These are phyloP conservation scores for Turdus rufiventris DNA, from an alignment of 2,113 vertebrate genomes.

Conservation along the genomic window DNA sequence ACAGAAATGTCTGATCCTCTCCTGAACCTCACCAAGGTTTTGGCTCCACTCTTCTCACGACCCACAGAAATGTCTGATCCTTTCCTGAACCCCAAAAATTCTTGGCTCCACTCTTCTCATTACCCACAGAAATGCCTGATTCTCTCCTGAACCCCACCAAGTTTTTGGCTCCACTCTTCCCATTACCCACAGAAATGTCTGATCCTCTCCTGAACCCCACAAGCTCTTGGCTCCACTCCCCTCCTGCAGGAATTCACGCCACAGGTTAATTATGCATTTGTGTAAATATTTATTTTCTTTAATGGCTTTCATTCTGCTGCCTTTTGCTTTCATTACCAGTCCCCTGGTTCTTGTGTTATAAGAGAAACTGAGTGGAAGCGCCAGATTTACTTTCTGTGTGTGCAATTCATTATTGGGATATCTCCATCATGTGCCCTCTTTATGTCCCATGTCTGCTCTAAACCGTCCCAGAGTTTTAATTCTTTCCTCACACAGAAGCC, in stretches of 20 bases:
- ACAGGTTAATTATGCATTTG: constrained; percentile 47
- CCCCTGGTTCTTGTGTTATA: constrained; percentile 11
- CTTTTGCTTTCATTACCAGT: constrained; percentile 11
- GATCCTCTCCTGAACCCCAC: too few species aligned
- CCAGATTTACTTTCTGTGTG: constrained; percentile 37
- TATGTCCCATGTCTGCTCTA: constrained; percentile 17
- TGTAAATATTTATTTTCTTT: constrained; percentile 63
- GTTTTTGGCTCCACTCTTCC: too few species aligned
- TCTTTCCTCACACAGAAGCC: constrained; percentile 20
- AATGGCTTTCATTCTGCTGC: constrained; percentile 33
- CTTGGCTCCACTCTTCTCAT: too few species aligned
- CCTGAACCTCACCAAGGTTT: too few species aligned
- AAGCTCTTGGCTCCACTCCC: neutral
- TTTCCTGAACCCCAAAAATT: too few species aligned
- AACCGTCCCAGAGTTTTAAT: constrained; percentile 40
- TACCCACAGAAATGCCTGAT: too few species aligned
- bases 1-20: too few species aligned
- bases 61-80: too few species aligned
- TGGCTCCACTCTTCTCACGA: too few species aligned
- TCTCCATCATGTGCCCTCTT: constrained; percentile 38
- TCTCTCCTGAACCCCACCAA: too few species aligned
- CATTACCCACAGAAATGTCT: too few species aligned
- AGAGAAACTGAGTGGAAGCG: neutral
- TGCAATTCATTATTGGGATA: constrained; percentile 25
- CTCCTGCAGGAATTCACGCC: neutral